These are phyloP conservation scores for Philopotamus ludificatus DNA, from an alignment of 1,140 invertebrate species.

Conservation along the genomic window DNA sequence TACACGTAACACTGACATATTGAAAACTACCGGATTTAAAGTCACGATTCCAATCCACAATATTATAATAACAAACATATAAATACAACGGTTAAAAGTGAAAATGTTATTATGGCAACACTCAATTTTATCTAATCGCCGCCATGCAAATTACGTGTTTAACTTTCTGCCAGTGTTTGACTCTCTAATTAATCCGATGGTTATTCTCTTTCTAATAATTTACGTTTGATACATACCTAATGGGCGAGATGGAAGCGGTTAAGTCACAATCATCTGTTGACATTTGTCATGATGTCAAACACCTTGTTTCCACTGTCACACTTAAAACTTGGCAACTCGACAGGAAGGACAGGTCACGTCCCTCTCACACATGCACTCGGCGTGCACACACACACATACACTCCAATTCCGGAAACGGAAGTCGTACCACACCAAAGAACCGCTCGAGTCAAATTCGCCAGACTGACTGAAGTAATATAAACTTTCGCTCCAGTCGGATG, in stretches of 20 bases:
- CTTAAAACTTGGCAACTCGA: background rate
- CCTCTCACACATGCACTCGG: slow-evolving; percentile 8
- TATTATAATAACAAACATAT: no score
- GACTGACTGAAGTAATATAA: slow-evolving; percentile 25
- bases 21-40: no score
- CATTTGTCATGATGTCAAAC: slow-evolving; percentile 24
- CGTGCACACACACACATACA: slow-evolving; percentile 13
- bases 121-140: no score
- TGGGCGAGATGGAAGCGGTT: background rate
- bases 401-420: slow-evolving; percentile 28
- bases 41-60: no score
- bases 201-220: background rate
- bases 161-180: no score
- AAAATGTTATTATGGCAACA: no score
- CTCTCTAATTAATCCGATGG: no score
- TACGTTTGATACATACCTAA: background rate
- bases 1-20: no score
- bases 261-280: slow-evolving; percentile 34
- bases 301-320: slow-evolving; percentile 4
- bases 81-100: no score
- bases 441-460: slow-evolving; percentile 29
- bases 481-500: slow-evolving; percentile 21
- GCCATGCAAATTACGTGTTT: no score
- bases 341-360: slow-evolving; percentile 18
- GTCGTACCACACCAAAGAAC: slow-evolving; percentile 16